A percentile compares a stretch with the other conserved stretches of the same genome.
Conservation (phyloP, 2,888 invertebrate genomes). For the Cordylochernes scorpioides region DNA sequence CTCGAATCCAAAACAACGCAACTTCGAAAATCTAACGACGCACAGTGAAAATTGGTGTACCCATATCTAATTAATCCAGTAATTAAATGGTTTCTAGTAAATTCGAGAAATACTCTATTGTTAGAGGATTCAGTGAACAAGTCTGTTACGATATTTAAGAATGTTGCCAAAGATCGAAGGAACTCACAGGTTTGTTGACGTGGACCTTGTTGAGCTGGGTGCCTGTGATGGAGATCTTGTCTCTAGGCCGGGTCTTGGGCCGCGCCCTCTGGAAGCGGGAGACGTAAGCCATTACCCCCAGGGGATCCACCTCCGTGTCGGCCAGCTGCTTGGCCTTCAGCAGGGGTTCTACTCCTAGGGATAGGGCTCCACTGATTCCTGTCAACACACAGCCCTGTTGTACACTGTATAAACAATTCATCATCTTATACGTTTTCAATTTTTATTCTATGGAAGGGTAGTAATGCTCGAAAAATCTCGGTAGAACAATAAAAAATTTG, state of each 20-base stretch:
- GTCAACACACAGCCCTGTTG: constrained; percentile 2
- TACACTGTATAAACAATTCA: neutral
- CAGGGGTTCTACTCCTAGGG: constrained; percentile 58
- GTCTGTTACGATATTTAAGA: no score
- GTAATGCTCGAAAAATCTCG: no score
- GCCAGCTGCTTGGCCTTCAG: constrained; percentile 78
- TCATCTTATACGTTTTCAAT: no score
- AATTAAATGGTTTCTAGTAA: constrained; percentile 1
- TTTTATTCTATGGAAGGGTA: no score
- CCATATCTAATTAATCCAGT: no score
- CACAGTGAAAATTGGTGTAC: no score
- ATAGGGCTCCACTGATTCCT: constrained; percentile 34
- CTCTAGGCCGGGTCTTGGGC: constrained; percentile 51
- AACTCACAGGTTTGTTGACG: constrained; percentile 49
- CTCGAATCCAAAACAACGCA: no score
- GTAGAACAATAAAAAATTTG: no score
- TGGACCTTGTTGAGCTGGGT: constrained; percentile 57
- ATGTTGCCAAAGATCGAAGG: neutral
- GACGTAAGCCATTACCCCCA: constrained; percentile 91
- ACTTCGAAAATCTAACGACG: no score
- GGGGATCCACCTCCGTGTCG: constrained; percentile 74
- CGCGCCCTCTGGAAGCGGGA: constrained; percentile 71
- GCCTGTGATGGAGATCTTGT: constrained; percentile 42
- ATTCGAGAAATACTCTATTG: no score
- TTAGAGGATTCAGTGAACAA: no score